Conservation (phyloP, 2,113 vertebrate genomes). For the Mesoclemmys tuberculata region DNA sequence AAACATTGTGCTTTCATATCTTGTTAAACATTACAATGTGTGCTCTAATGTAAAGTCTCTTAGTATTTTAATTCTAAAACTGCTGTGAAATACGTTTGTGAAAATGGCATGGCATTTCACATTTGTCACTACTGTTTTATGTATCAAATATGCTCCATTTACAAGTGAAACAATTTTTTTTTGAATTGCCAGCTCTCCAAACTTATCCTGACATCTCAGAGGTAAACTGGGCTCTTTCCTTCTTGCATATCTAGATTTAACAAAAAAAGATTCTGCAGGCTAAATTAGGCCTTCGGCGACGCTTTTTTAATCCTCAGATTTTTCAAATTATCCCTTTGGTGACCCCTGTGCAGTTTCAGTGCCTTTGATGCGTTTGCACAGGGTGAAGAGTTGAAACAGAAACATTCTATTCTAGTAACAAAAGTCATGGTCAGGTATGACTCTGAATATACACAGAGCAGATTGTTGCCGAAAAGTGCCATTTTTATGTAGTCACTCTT, state of each 20-base stretch:
- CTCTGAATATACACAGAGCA: neutral
- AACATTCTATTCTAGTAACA: neutral
- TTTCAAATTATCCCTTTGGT: neutral
- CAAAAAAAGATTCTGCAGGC: neutral
- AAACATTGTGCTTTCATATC: neutral
- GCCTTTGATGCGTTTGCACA: neutral
- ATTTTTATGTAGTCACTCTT: conserved; percentile 2
- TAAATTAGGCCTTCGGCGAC: neutral
- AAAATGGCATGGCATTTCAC: fast-evolving
- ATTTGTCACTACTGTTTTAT: neutral
- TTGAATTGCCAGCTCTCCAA: neutral
- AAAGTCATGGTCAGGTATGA: neutral
- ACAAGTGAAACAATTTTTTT: neutral
- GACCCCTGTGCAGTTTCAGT: neutral
- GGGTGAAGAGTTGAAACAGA: neutral
- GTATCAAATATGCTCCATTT: neutral
- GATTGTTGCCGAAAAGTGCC: neutral
- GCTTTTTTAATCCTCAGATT: neutral
- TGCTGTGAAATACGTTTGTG: neutral
- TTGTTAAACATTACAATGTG: neutral
- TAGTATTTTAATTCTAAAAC: neutral
- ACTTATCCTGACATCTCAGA: conserved; percentile 1
- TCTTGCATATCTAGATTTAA: neutral
- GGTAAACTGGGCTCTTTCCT: neutral
- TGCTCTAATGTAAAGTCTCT: neutral